Conservation (phyloP, 2,113 vertebrate genomes). For the Eulemur macaco region DNA sequence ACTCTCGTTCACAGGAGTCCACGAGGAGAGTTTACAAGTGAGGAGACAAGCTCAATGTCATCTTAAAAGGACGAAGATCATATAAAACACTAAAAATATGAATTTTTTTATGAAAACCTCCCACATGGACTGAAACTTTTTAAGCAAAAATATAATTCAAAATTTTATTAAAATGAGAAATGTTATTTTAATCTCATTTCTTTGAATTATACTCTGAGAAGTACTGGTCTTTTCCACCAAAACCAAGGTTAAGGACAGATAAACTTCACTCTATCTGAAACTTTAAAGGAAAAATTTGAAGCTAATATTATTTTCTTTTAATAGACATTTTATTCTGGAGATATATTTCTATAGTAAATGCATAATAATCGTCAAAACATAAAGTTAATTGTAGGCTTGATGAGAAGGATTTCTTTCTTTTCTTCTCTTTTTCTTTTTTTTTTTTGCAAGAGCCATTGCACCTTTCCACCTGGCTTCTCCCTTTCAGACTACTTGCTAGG, state of each 20-base stretch:
- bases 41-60: neutral
- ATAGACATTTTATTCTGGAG: neutral
- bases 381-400: neutral
- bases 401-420: neutral
- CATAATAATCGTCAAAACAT: neutral
- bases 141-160: conserved; percentile 16
- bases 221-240: neutral
- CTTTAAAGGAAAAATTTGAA: neutral
- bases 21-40: neutral
- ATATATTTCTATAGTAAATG: neutral
- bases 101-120: neutral
- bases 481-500: neutral
- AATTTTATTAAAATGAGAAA: neutral
- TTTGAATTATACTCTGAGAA: neutral
- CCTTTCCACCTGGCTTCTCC: neutral
- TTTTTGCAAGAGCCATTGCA: neutral
- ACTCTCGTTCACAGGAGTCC: neutral
- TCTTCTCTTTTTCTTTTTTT: neutral
- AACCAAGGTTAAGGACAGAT: neutral
- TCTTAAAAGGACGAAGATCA: neutral
- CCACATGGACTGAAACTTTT: neutral
- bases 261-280: neutral
- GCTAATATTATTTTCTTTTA: neutral
- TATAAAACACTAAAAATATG: neutral
- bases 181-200: conserved; percentile 26